Percentiles rank a stretch among this genome's conserved stretches.
Evolutionary conservation across 2,113 vertebrate species (phyloP).

Genomic region (Menidia beryllina): DNA sequence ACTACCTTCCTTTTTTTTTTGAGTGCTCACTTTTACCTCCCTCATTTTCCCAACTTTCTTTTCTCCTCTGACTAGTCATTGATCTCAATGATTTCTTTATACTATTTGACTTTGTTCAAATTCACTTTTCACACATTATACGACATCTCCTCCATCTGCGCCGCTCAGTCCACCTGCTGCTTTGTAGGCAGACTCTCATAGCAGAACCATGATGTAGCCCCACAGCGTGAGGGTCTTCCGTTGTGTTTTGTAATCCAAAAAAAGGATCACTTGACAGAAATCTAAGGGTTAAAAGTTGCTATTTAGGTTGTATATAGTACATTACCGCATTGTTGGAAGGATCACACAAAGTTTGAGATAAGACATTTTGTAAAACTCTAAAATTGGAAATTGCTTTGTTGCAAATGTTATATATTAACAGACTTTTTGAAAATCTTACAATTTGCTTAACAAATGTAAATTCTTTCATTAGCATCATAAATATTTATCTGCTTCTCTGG

Average conservation of each 20-base stretch:
- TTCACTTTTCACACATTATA: not conserved
- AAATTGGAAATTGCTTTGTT: not conserved
- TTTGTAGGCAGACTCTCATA: not conserved
- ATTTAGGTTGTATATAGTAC: not conserved
- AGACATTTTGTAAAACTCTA: not conserved
- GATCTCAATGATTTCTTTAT: not conserved
- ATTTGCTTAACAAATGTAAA: not conserved
- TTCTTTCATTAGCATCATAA: too few species aligned
- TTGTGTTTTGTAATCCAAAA: not conserved
- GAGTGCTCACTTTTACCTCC: not conserved
- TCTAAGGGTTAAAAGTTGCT: conserved; percentile 6
- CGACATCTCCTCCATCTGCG: not conserved
- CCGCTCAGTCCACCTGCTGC: not conserved
- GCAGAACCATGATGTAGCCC: not conserved
- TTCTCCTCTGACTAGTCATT: too few species aligned
- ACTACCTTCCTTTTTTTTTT: not conserved
- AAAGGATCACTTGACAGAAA: not conserved
- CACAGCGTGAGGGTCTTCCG: not conserved
- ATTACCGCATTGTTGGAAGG: not conserved
- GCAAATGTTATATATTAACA: not conserved
- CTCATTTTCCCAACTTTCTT: too few species aligned
- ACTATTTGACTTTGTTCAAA: not conserved
- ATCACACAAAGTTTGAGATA: not conserved
- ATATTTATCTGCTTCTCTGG: too few species aligned
- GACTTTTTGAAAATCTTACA: not conserved